Base-by-base conservation (phyloP, 2,888 invertebrate genomes). In the Thalpophila matura region DNA sequence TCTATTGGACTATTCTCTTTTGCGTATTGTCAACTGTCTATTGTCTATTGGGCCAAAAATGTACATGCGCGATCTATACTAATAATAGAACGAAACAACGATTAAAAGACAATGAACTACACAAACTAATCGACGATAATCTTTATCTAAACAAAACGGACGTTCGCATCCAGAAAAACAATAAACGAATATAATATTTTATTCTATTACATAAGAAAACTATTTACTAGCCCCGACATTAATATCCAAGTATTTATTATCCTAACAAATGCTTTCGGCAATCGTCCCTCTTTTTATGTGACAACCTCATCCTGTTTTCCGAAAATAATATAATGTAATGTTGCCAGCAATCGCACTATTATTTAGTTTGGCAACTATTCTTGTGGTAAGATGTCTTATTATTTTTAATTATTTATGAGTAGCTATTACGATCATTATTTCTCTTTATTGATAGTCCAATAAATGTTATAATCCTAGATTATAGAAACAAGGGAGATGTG, bases 271-370 rank as follows among this genome's bases (percentile, higher is more conserved):
- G 45, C 53, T 59, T 65, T 58, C 27, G 50, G 64, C 61, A 55
- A 64, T 57, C 40, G 43, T 45, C 47, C 33, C 40, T 33, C n/a
- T 26, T 65, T 72, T 74, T 78, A 78, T 66, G 79, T 55, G 71
- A 70, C 79, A 74, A 20, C 26, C 51, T 56, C 57, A 67, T 75
- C 79, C 71, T 76, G 79, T 78, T 75, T 75, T 59, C 62, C 43
- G 50, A 49, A 66, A 74, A 63, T 74, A 61, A 65, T 57, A 49
- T 59, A 64, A 69, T 33, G 31, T 70, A 74, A 78, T 70, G 71
- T 65, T 65, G 35, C 46, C 40, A 65, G 58, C 22, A 70, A 63
- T 29, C 59, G 51, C 54, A 50, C 57, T 53, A 75, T 67, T 73
- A 73, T 69, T 73, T 58, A 47, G 66, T 69, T 72, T 51, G 67